A percentile compares a stretch with the other conserved stretches of the same genome.
Conservation (phyloP, 2,797 vertebrate species). For the Rhinella marina region DNA sequence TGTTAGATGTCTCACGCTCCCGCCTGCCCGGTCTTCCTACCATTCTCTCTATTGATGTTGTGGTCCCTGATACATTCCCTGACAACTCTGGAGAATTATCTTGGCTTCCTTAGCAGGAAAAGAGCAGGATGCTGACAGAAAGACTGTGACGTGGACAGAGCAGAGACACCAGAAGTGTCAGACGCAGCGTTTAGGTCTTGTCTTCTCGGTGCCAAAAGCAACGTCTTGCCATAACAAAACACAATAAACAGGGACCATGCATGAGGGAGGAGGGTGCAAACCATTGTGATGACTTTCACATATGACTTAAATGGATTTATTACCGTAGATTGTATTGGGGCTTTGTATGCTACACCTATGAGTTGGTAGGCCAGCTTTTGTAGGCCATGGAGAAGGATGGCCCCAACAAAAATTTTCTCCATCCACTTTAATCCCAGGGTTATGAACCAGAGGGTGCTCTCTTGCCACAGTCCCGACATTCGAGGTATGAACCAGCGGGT, state of each 20-base stretch:
- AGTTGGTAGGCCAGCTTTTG: not conserved
- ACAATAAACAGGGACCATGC: not conserved
- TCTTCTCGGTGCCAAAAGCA: constrained; percentile 14
- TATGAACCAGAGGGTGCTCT: too few species aligned
- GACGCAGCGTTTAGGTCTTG: not conserved
- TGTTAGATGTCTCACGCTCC: constrained; percentile 40
- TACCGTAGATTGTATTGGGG: too few species aligned
- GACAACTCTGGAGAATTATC: constrained; percentile 19
- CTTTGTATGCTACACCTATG: not conserved
- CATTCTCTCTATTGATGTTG: constrained; percentile 46
- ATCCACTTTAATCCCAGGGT: too few species aligned
- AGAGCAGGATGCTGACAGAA: not conserved
- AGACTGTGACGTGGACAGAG: constrained; percentile 27
- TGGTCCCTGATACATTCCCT: not conserved
- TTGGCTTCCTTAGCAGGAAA: constrained; percentile 19
- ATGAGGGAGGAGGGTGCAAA: not conserved
- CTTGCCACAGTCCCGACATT: too few species aligned
- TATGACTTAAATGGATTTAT: not conserved
- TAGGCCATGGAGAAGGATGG: too few species aligned
- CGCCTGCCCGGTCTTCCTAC: constrained; percentile 23
- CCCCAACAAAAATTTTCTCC: too few species aligned
- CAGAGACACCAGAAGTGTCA: constrained; percentile 26
- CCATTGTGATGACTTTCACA: not conserved
- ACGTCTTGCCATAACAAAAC: constrained; percentile 3
- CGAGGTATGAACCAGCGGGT: too few species aligned